Evolutionary conservation across 2,113 vertebrate species (phyloP), one percentile per base, ranked within the genome.

Genomic region (Vimba vimba): DNA sequence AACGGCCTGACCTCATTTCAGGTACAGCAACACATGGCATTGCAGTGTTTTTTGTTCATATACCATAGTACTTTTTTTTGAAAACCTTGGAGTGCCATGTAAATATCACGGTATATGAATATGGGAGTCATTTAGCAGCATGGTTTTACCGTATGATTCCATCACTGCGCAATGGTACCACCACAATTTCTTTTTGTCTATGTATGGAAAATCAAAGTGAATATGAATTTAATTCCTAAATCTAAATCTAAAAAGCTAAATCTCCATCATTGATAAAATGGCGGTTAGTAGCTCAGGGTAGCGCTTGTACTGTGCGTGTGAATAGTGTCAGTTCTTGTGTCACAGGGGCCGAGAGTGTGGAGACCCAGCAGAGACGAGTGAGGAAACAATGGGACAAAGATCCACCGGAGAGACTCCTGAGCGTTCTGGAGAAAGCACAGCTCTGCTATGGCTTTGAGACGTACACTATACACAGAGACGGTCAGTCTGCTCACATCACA

Each of bases 381-480:
- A 95, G 96, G 69, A 96, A 93, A 89, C 94, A 87, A 73, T 98
- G 97, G 97, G 94, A 92, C 47, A 96, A 82, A 66, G 93, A 94
- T 85, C 89, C 95, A 47, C 95, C 97, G 1, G 93, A 94, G 87
- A 93, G 92, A 23, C 89, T 99, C 68, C 87, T 98, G 89, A 92
- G 95, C 85, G 89, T 97, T 71, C 87, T 99, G 86, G 94, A 94
- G 89, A 96, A 96, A 1, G 95, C 94, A 43, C 94, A 93, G 45
- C 86, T 97, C 83, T 95, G 86, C 90, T 89, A 92, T 85, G 97
- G 96, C 1, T 98, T 95, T 93, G 94, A 96, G 88, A 98, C 97
- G 1, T 98, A 97, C 83, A 94, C 96, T 1, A 94, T 99, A 90
- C 93, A 92, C 79, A 95, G 89, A 93, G 79, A 90, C 95, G 96